A percentile compares a stretch with the other conserved stretches of the same genome.
These are phyloP conservation scores for Solenopsis fugax DNA, from an alignment of 1,140 invertebrate genomes.

Conservation along the genomic window DNA sequence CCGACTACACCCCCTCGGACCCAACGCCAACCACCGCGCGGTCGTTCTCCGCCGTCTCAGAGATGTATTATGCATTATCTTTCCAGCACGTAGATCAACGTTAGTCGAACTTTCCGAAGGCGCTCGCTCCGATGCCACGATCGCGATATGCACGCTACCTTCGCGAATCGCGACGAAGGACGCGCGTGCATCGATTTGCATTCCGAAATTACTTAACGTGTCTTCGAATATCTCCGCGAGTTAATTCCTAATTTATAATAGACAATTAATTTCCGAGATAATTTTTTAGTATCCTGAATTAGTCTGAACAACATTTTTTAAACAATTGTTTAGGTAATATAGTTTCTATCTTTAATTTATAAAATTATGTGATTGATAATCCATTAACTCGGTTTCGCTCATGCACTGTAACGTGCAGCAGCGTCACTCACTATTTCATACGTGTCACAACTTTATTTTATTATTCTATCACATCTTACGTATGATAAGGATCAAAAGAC, in stretches of 20 bases:
- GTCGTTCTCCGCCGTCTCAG: constrained; percentile 75
- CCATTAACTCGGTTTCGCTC: not conserved
- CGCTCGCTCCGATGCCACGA: constrained; percentile 59
- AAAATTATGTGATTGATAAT: constrained; percentile 25
- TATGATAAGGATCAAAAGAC: constrained; percentile 39
- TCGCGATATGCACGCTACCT: constrained; percentile 66
- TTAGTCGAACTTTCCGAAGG: constrained; percentile 82
- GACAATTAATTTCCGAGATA: not conserved
- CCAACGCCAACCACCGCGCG: constrained; percentile 70
- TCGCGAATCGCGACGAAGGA: constrained; percentile 21
- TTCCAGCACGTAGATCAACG: constrained; percentile 85
- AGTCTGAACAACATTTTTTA: not conserved
- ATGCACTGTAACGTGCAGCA: not conserved
- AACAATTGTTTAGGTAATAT: not conserved
- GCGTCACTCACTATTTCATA: constrained; percentile 6
- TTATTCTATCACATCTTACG: constrained; percentile 44
- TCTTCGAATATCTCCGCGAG: not conserved
- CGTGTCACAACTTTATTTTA: constrained; percentile 56
- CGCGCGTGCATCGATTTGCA: constrained; percentile 58
- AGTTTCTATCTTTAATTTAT: not conserved
- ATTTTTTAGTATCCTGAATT: not conserved
- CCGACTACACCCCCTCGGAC: constrained; percentile 68
- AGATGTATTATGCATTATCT: constrained; percentile 85
- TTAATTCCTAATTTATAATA: not conserved
- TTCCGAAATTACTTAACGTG: constrained; percentile 34